Conservation (phyloP, 1,140 invertebrate genomes). For the Aphis gossypii region DNA sequence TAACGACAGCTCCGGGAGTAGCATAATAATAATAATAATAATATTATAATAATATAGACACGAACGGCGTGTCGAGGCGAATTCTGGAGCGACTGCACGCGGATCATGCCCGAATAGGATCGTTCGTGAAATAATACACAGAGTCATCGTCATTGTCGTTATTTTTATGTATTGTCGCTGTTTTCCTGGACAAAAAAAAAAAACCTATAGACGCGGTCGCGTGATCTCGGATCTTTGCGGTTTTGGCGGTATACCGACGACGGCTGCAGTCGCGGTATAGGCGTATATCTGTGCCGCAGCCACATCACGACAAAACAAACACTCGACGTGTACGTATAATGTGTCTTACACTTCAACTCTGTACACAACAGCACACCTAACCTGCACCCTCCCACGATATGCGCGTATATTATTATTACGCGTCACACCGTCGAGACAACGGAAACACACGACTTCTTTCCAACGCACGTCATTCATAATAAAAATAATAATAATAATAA, state of each 20-base stretch:
- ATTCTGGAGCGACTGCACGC: not conserved
- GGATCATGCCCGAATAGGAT: too few relatives aligned
- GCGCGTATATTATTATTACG: not conserved
- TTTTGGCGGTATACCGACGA: not conserved
- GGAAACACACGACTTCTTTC: conserved; percentile 33
- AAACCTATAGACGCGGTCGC: not conserved
- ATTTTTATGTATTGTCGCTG: not conserved
- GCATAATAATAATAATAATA: not conserved
- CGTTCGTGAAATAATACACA: not conserved
- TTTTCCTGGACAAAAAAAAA: not conserved
- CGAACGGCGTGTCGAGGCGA: not conserved
- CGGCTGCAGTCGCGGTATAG: not conserved
- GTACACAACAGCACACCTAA: not conserved
- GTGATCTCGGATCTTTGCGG: not conserved
- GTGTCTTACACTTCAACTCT: not conserved
- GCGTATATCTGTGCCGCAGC: not conserved
- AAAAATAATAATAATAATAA: not conserved
- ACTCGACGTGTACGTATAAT: not conserved
- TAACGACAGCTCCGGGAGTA: not conserved
- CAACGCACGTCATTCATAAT: conserved; percentile 10
- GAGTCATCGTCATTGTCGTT: not conserved
- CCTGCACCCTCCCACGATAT: not conserved
- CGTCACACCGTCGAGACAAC: not conserved
- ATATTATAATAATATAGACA: not conserved
- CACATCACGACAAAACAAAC: not conserved